Conservation (phyloP, 1,140 invertebrate species). For the Tetramorium parvispinum region DNA sequence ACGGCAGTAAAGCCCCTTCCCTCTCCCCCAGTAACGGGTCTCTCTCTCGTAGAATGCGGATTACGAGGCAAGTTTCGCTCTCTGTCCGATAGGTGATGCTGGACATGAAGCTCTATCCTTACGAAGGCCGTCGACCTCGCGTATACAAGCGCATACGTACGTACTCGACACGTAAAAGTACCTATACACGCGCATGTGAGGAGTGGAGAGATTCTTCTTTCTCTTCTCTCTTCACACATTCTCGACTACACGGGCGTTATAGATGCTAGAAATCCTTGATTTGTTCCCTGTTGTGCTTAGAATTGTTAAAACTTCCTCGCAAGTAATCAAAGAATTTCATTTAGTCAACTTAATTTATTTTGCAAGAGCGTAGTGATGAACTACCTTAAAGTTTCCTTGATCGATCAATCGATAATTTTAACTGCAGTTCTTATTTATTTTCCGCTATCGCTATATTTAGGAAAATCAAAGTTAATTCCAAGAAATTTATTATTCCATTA, state of each 20-base stretch:
- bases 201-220: conserved; percentile 67
- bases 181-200: conserved; percentile 45
- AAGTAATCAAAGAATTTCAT: not conserved
- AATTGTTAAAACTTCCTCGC: not conserved
- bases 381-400: not conserved
- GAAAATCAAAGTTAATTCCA: not conserved
- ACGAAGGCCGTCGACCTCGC: conserved; percentile 82
- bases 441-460: not conserved
- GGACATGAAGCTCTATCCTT: conserved; percentile 81
- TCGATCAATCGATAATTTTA: not conserved
- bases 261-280: conserved; percentile 37
- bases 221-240: conserved; percentile 54
- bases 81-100: conserved; percentile 83
- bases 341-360: not conserved
- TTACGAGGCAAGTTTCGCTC: conserved; percentile 78
- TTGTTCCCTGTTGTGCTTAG: not conserved
- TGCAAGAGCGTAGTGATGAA: not conserved
- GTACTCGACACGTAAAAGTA: conserved; percentile 37
- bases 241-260: conserved; percentile 54
- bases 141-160: conserved; percentile 60
- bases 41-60: conserved; percentile 79
- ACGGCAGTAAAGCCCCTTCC: conserved; percentile 41
- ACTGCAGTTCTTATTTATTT: conserved; percentile 12
- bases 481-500: not conserved
- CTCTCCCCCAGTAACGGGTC: conserved; percentile 72